A percentile compares a stretch with the other conserved stretches of the same genome.
Evolutionary conservation across 1,140 invertebrate species (phyloP).

Genomic region (Pseudomyrmex dendroicus): DNA sequence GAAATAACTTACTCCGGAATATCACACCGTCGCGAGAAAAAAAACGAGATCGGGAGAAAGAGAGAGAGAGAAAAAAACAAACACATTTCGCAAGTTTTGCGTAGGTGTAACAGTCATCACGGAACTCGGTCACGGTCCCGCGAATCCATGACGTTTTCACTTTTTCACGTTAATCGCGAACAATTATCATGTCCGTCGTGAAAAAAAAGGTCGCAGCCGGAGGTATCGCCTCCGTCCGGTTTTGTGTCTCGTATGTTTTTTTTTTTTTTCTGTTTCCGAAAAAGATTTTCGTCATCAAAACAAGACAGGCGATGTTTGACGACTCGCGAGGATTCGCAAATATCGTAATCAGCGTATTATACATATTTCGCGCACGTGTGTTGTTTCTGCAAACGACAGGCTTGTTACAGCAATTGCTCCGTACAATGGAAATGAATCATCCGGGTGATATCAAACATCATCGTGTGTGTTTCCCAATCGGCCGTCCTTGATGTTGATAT

Average conservation of each 20-base stretch:
- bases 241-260: no score
- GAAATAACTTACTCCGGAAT: constrained; percentile 45
- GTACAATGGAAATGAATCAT: neutral
- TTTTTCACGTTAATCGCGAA: constrained; percentile 74
- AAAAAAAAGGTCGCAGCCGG: neutral
- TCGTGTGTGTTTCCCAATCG: neutral
- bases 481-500: neutral
- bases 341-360: no score
- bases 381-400: neutral
- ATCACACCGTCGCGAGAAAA: neutral
- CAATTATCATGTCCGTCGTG: constrained; percentile 74
- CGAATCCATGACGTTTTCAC: constrained; percentile 73
- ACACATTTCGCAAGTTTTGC: constrained; percentile 54
- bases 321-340: neutral
- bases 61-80: neutral
- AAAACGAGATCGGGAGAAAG: neutral
- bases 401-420: neutral
- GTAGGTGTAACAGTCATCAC: constrained; percentile 58
- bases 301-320: neutral
- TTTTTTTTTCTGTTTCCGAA: neutral
- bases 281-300: neutral
- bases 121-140: constrained; percentile 75
- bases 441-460: neutral
- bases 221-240: neutral
- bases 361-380: neutral